A percentile compares a stretch with the other conserved stretches of the same genome.
Conservation (phyloP, 2,113 vertebrate species). For the Cebidichthys violaceus region DNA sequence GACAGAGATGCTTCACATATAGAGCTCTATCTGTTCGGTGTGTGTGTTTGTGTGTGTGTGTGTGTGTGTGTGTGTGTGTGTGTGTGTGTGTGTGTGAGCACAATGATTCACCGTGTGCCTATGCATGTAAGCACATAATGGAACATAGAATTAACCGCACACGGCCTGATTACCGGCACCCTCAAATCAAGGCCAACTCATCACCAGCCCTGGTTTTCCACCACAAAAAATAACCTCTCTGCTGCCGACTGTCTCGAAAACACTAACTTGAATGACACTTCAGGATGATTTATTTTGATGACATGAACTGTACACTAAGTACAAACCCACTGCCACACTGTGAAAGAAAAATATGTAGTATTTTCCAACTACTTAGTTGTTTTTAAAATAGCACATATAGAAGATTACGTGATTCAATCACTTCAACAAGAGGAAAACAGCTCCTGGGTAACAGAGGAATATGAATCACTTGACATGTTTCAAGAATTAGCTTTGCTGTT, state of each 20-base stretch:
- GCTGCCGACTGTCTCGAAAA: not conserved
- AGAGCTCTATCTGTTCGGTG: slow-evolving; percentile 37
- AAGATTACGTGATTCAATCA: not conserved
- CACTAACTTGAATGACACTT: slow-evolving; percentile 10
- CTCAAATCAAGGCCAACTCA: slow-evolving; percentile 63
- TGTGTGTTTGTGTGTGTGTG: too few species aligned
- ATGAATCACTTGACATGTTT: not conserved
- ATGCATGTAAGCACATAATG: slow-evolving; percentile 69
- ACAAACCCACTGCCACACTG: not conserved
- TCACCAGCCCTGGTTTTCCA: slow-evolving; percentile 8
- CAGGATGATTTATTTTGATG: not conserved
- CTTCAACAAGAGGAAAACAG: not conserved
- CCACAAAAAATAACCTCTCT: slow-evolving; percentile 24
- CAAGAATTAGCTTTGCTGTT: not conserved
- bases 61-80: slow-evolving; percentile 32
- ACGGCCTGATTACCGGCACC: slow-evolving; percentile 66
- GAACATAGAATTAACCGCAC: slow-evolving; percentile 73
- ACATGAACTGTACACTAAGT: not conserved
- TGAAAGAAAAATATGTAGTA: not conserved
- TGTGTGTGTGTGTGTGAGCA: slow-evolving; percentile 22
- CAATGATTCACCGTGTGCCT: slow-evolving; percentile 47
- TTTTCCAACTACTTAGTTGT: not conserved
- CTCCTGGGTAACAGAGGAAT: not conserved
- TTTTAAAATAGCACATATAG: not conserved
- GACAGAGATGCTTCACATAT: slow-evolving; percentile 56